Base-by-base conservation (phyloP, 2,797 vertebrate species). In the Lacerta bilineata region DNA sequence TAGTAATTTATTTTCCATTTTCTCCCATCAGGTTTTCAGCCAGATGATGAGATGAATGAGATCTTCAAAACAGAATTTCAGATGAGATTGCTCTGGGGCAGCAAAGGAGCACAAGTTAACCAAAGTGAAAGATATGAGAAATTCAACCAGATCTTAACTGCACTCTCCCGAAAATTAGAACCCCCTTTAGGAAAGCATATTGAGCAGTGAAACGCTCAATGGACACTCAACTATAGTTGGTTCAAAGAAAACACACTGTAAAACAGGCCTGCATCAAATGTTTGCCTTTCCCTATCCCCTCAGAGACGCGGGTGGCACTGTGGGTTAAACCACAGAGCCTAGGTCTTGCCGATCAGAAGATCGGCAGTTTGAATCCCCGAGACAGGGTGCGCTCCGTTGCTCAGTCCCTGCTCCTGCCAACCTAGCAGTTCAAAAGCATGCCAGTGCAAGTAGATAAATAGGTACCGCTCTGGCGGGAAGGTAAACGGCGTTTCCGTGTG, bases 1-100 rank as follows among this genome's bases (percentile, higher is more conserved):
- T 27, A 69, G 59, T 85, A 69, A 88, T 66, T 4, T 77, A 1
- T 87, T 94, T 92, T 50, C 72, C 94, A 81, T 93, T 91, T 80
- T 87, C 92, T 91, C 77, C 89, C 50, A 82, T 33, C 93, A 99
- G 99, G 97, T 89, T 99, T 99, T 95, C 95, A 98, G 86, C 97
- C 97, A 3, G 97, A 99, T 80, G 98, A 98, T 77, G 97, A 98
- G 90, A 97, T 99, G 97, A 96, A 97, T 83, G 99, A 99, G 96
- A 97, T 99, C 93, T 98, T 99, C 88, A 98, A 95, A 96, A 99
- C 99, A 0, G 99, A 99, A 97, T 99, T 99, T 95, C 98, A 99
- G 95, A 97, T 99, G 95, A 97, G 98, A 92, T 94, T 99, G 95
- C 97, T 99, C 3, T 99, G 99, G 99, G 99, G 99, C 89, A 99